Percentiles rank a stretch among this genome's conserved stretches.
Evolutionary conservation across 2,113 vertebrate genomes (phyloP).

Genomic region (Mugil cephalus): DNA sequence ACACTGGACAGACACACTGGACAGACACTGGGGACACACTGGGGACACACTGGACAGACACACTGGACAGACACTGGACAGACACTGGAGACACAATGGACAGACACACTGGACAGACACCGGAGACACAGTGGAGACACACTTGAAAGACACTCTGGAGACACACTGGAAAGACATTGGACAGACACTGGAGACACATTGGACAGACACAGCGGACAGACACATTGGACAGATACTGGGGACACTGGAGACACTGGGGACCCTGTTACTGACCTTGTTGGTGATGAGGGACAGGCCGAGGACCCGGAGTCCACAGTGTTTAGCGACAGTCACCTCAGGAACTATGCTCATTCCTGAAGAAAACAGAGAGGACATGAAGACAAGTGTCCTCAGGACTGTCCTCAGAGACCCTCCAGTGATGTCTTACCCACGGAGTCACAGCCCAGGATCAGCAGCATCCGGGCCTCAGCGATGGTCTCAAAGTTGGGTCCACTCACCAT

Average conservation of each 20-base stretch:
- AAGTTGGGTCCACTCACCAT: slow-evolving; percentile 86
- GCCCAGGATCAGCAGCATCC: slow-evolving; percentile 81
- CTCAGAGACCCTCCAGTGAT: no score
- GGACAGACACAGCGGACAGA: no score
- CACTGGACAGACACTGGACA: no score
- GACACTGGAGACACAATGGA: no score
- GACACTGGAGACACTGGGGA: no score
- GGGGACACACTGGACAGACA: neutral
- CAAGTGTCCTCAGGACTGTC: neutral
- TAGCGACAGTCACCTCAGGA: slow-evolving; percentile 82
- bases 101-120: no score
- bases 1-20: neutral
- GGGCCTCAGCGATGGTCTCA: slow-evolving; percentile 84
- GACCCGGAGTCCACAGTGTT: slow-evolving; percentile 80
- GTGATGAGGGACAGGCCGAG: slow-evolving; percentile 84
- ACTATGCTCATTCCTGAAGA: slow-evolving; percentile 81
- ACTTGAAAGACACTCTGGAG: no score
- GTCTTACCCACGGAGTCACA: slow-evolving; percentile 85
- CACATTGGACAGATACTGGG: no score
- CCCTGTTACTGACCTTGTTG: slow-evolving; percentile 67
- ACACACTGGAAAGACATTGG: no score
- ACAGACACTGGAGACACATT: no score
- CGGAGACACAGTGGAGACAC: no score
- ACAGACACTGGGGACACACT: no score
- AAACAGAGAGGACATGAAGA: neutral